phyloP scores from a whole-genome alignment of 2,797 vertebrate genomes.

The Chelmon rostratus region DNA sequence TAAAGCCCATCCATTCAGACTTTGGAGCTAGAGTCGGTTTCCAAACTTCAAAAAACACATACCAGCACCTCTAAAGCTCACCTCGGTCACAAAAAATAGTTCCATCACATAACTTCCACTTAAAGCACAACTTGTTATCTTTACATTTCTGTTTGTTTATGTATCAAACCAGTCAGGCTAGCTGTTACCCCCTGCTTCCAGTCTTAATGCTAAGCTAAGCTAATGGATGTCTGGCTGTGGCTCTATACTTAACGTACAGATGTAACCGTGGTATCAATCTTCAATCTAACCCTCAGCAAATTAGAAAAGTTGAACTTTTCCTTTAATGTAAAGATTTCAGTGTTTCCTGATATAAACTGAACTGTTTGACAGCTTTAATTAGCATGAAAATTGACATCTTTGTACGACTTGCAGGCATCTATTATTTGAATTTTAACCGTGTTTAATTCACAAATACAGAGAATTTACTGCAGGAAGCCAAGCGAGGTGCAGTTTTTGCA shows the following conservation, averaged over 20 bases:
- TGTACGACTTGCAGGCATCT: neutral
- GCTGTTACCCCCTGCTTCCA: neutral
- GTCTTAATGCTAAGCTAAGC: neutral
- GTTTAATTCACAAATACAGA: neutral
- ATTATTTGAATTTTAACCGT: neutral
- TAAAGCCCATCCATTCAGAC: too few species aligned
- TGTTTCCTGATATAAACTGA: neutral
- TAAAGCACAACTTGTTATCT: neutral
- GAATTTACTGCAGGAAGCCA: neutral
- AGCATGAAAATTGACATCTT: neutral
- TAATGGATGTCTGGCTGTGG: neutral
- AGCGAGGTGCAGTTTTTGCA: constrained; percentile 13
- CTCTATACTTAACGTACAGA: neutral
- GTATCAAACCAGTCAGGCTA: neutral
- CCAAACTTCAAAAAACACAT: neutral
- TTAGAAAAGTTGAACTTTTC: neutral
- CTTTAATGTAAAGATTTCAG: neutral
- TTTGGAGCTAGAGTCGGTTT: too few species aligned
- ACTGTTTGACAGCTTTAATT: neutral
- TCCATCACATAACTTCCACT: neutral
- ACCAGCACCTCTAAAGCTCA: too few species aligned
- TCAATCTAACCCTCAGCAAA: neutral
- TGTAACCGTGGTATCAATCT: neutral
- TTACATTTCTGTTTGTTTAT: neutral
- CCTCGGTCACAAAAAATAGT: too few species aligned